Percentiles rank a stretch among this genome's conserved stretches.
Evolutionary conservation across 2,113 vertebrate species (phyloP).

Genomic region (Perca schrenkii): DNA sequence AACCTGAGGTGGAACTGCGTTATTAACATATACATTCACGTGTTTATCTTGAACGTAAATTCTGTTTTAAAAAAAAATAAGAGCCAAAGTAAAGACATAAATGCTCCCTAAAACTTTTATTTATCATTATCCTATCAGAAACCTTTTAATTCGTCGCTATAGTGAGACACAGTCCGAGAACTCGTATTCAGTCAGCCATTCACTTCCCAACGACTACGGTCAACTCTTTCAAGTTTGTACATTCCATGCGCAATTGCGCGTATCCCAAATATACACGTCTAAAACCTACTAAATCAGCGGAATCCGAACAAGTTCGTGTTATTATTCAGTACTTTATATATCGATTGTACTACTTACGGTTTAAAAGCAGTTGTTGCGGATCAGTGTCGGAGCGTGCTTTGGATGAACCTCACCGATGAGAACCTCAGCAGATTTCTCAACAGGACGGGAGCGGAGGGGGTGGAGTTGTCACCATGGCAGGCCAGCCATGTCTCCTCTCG

Average conservation of each 20-base stretch:
- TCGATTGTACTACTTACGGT: constrained; percentile 51
- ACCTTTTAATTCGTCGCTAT: neutral
- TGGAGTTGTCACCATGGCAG: constrained; percentile 56
- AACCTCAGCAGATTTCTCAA: constrained; percentile 21
- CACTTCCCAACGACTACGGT: neutral
- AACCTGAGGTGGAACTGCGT: neutral
- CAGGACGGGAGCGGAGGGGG: constrained; percentile 54
- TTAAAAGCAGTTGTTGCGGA: neutral
- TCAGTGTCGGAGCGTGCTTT: neutral
- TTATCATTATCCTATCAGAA: accelerated
- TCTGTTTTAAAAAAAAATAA: neutral
- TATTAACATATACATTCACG: neutral
- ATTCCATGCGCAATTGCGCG: constrained; percentile 49
- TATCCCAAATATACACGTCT: neutral
- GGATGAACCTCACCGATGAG: constrained; percentile 27
- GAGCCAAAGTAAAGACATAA: neutral
- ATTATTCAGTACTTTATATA: accelerated
- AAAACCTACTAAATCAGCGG: accelerated
- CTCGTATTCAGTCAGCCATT: neutral
- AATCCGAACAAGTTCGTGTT: neutral
- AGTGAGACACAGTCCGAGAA: neutral
- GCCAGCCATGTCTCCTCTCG: neutral
- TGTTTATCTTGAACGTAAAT: neutral
- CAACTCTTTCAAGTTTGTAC: neutral
- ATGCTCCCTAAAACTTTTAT: neutral